phyloP scores from a whole-genome alignment of 2,888 invertebrate genomes.

The Latrodectus elegans region DNA sequence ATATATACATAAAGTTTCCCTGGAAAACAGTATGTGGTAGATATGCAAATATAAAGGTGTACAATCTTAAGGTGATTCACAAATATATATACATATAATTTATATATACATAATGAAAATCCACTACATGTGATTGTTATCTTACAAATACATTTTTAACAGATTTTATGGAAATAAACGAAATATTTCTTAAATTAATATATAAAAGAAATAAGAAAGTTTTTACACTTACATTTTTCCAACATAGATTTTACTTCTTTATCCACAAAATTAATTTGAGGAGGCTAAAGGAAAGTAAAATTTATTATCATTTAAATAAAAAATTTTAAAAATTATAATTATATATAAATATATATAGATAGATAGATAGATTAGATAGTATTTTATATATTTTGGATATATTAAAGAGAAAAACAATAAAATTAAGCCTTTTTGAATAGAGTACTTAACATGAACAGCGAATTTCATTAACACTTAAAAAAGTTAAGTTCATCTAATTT shows the following conservation, averaged over 20 bases:
- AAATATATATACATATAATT: not conserved
- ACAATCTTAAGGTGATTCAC: not conserved
- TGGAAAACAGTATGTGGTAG: too few species aligned
- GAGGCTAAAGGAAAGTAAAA: constrained; percentile 70
- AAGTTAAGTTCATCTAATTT: too few species aligned
- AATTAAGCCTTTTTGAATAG: too few species aligned
- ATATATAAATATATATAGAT: too few species aligned
- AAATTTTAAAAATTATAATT: too few species aligned
- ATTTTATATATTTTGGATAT: too few species aligned
- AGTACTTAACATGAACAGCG: too few species aligned
- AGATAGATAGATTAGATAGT: too few species aligned
- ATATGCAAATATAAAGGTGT: not conserved
- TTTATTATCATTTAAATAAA: not conserved
- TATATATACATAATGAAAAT: not conserved
- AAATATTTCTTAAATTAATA: not conserved
- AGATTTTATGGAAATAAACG: not conserved
- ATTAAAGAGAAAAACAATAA: too few species aligned
- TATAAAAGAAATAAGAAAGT: constrained; percentile 6
- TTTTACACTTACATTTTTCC: constrained; percentile 72
- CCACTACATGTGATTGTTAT: not conserved
- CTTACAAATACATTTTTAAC: not conserved
- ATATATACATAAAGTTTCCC: too few species aligned
- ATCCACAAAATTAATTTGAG: constrained; percentile 73
- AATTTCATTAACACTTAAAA: too few species aligned
- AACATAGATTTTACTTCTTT: constrained; percentile 73